Conservation (phyloP, 2,888 invertebrate genomes). For the Drosophila cracens region DNA sequence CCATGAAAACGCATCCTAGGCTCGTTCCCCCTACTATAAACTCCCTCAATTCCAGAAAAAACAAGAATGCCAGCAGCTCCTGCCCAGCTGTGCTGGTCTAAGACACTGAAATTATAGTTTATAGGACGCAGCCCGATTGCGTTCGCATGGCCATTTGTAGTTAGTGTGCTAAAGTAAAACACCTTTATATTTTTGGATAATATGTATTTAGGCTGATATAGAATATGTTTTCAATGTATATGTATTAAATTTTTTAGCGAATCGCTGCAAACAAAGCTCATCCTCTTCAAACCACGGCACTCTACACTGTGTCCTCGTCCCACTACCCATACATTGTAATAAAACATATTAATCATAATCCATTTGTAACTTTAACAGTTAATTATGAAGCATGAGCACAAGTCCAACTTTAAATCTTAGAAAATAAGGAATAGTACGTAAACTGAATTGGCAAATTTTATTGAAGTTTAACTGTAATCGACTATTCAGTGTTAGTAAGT, state of each 20-base stretch:
- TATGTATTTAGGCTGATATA: conserved; percentile 58
- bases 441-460: not conserved
- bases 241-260: conserved; percentile 28
- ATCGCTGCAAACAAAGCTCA: conserved; percentile 4
- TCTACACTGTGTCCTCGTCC: conserved; percentile 24
- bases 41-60: not conserved
- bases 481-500: not conserved
- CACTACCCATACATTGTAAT: conserved; percentile 13
- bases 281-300: conserved; percentile 17
- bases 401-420: not conserved
- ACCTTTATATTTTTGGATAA: conserved; percentile 21
- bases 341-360: not conserved
- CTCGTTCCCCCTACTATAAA: conserved; percentile 10
- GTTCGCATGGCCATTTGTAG: conserved; percentile 52
- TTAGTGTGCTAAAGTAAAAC: conserved; percentile 32
- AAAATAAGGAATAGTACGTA: not conserved
- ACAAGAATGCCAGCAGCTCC: not conserved
- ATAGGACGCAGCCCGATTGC: conserved; percentile 36
- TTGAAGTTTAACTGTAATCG: not conserved
- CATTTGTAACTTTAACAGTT: conserved; percentile 1
- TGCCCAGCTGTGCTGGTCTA: conserved; percentile 39
- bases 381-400: conserved; percentile 13
- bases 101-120: not conserved
- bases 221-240: conserved; percentile 49
- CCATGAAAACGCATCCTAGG: conserved; percentile 58